Evolutionary conservation across 2,113 vertebrate species (phyloP), one percentile per base, ranked within the genome.

Genomic region (Macroglossus sobrinus): DNA sequence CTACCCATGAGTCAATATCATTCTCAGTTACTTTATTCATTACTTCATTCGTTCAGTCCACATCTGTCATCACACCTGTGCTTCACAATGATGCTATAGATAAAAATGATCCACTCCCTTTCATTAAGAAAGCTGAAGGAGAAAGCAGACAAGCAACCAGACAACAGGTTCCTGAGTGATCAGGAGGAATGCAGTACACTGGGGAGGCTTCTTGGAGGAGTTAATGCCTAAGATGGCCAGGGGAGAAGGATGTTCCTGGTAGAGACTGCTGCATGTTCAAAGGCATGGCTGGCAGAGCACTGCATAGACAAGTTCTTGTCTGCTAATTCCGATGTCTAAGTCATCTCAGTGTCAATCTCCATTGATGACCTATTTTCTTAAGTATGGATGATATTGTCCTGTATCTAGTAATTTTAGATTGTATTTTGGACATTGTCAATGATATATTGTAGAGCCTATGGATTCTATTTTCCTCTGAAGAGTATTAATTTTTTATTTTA

Each of bases 401-500:
- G 43, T 91, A 55, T 89, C 76, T 72, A 55, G 35, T 33, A 53
- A 81, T 84, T 91, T 94, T 80, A 45, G 55, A 69, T 89, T 93
- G 1, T 59, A 74, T 95, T 96, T 14, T 97, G 71, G 50, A 71
- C 79, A 92, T 86, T 90, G 55, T 28, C 7, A 13, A 0, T 86
- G n/a, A 53, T 82, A 21, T 26, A 18, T 35, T 35, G 8, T 78
- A 66, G 40, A 71, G 78, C 3, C 35, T 63, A 11, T 71, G 53
- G 16, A 45, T 96, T 90, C 64, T 87, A 45, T 82, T 45, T 89
- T 93, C 69, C 79, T 95, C n/a, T 85, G 43, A 78, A 68, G 26
- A 55, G 2, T 35, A 55, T 63, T 82, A 33, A 11, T 24, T 84
- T 85, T 91, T 89, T 61, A 68, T 84, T 93, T 97, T 82, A 84